phyloP scores from a whole-genome alignment of 1,140 invertebrate species.

The Drosophila rufa region DNA sequence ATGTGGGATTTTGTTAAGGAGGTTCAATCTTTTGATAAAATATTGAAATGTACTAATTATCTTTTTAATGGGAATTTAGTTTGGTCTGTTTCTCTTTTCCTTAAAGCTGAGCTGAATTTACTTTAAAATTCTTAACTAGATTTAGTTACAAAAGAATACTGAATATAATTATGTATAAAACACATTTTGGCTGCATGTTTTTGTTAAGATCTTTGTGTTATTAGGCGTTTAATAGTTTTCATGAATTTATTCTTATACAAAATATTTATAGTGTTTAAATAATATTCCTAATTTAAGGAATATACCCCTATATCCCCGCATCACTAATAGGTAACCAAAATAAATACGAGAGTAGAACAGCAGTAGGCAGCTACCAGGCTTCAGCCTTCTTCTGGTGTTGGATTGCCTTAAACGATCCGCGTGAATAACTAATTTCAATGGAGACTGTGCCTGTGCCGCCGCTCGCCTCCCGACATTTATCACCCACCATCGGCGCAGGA shows the following conservation, averaged over 20 bases:
- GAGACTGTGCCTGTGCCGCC: constrained; percentile 63
- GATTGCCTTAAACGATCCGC: constrained; percentile 84
- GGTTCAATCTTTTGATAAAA: background rate
- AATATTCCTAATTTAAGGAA: background rate
- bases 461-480: constrained; percentile 72
- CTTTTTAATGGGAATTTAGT: background rate
- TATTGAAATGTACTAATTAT: background rate
- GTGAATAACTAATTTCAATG: constrained; percentile 84
- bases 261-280: background rate
- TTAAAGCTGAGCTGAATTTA: rapidly evolving
- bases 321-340: constrained; percentile 18
- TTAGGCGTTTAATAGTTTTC: too few relatives aligned
- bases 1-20: background rate
- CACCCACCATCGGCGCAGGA: constrained; percentile 72
- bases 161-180: too few relatives aligned
- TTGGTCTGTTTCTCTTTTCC: background rate
- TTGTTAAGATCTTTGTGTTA: background rate
- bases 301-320: background rate
- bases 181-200: background rate
- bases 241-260: background rate
- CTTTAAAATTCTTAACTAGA: background rate
- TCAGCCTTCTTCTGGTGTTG: constrained; percentile 70
- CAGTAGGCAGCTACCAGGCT: constrained; percentile 45
- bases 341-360: constrained; percentile 33
- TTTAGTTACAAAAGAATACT: background rate